Evolutionary conservation across 2,113 vertebrate genomes (phyloP).

Genomic region (Amphiprion ocellaris): DNA sequence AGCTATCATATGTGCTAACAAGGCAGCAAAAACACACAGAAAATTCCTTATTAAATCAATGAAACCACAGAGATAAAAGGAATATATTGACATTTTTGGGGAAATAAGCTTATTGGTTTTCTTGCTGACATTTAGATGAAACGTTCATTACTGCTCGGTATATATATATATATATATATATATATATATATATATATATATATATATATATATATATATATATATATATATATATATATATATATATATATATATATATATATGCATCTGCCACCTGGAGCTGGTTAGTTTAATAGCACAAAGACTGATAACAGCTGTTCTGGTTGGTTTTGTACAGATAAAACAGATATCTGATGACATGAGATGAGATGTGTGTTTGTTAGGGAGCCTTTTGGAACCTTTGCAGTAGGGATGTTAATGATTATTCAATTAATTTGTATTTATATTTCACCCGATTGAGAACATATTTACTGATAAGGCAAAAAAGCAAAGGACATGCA

Average conservation of each 20-base stretch:
- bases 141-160: not conserved
- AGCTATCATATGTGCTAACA: constrained; percentile 14
- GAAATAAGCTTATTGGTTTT: not conserved
- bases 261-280: not conserved
- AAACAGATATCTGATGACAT: not conserved
- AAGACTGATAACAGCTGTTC: not conserved
- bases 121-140: constrained; percentile 24
- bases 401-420: too few species aligned
- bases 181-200: not conserved
- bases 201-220: not conserved
- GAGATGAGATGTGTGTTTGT: not conserved
- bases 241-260: not conserved
- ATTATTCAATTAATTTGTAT: too few species aligned
- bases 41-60: constrained; percentile 14
- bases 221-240: too few species aligned
- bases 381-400: not conserved
- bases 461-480: too few species aligned
- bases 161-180: too few species aligned
- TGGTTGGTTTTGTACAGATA: not conserved
- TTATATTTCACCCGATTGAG: too few species aligned
- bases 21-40: not conserved
- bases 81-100: constrained; percentile 10
- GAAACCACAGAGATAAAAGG: constrained; percentile 15
- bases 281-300: not conserved
- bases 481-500: too few species aligned